Percentiles rank a stretch among this genome's conserved stretches.
Conservation (phyloP, 1,140 invertebrate species). For the Drosophila ambigua region DNA sequence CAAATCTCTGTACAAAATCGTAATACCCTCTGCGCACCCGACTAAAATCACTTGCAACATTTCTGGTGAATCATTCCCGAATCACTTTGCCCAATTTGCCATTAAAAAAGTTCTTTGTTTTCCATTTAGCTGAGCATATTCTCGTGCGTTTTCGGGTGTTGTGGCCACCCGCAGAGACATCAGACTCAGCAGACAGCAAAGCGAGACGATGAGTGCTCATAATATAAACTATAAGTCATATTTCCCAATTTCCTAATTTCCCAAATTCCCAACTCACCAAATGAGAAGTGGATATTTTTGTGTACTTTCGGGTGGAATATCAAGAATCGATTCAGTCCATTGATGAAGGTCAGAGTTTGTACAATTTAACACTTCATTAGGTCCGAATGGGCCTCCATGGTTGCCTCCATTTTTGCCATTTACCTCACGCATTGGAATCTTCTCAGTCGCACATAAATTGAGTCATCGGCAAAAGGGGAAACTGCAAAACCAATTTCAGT, state of each 20-base stretch:
- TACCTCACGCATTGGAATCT: not conserved
- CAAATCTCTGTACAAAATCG: not conserved
- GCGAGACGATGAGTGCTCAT: constrained; percentile 1
- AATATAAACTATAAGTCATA: constrained; percentile 42
- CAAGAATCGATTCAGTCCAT: not conserved
- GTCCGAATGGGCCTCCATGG: not conserved
- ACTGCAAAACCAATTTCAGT: not conserved
- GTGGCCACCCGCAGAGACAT: constrained; percentile 30
- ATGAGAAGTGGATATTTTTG: constrained; percentile 3
- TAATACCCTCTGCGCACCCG: too few relatives aligned
- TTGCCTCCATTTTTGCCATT: not conserved
- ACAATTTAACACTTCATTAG: constrained; percentile 31
- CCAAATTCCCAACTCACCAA: constrained; percentile 7
- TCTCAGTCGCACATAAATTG: constrained; percentile 1
- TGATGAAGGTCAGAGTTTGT: not conserved
- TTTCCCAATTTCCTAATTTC: constrained; percentile 34
- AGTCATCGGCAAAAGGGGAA: constrained; percentile 2
- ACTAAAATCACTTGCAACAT: constrained; percentile 37
- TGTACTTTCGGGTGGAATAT: not conserved
- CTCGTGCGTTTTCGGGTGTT: too few relatives aligned
- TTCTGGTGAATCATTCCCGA: constrained; percentile 33
- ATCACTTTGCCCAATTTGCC: constrained; percentile 44
- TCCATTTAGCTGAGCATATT: constrained; percentile 46
- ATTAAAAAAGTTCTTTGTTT: constrained; percentile 42
- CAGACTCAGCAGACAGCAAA: not conserved